Evolutionary conservation across 2,113 vertebrate genomes (phyloP), one percentile per base, ranked within the genome.

Genomic region (Nematolebias whitei): DNA sequence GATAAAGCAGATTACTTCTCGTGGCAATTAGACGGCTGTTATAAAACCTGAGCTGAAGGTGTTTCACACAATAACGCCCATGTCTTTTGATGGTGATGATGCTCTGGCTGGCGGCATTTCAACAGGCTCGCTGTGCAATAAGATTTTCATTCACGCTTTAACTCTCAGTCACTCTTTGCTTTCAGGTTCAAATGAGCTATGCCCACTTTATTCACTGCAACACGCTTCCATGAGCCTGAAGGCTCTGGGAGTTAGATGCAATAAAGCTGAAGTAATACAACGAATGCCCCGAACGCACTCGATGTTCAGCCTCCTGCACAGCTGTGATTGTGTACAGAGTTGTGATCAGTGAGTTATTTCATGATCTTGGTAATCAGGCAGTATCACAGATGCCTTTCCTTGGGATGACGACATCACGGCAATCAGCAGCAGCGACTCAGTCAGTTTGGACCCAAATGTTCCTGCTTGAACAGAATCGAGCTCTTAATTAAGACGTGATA

Each of bases 231-330:
- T 73, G 64, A 80, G 83, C 87, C 80, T 50, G 51, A 80, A 84
- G 85, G 78, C 80, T 52, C 6, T 13, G 32, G 66, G 78, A 81
- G 59, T 76, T 56, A 24, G 44, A 75, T 68, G 85, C 82, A 68
- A 72, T 75, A 75, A 80, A 76, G 86, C 87, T 82, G 87, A 85
- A 90, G 82, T 88, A 87, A 90, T 83, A 32, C 78, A 49, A 16
- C 64, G 76, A 87, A 87, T 85, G 80, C 79, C 83, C 87, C 62
- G 55, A 83, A 76, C 40, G 20, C 76, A 56, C 67, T 79, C 54
- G 57, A 88, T 85, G 85, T 82, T 85, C 86, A 80, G 77, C 50
- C 75, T 78, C 69, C 59, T 58, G 69, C 88, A 87, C 87, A 90
- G 89, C 85, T 90, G 88, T 49, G 65, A 73, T 62, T 80, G 77